Evolutionary conservation across 2,113 vertebrate genomes (phyloP).

Genomic region (Hemiprocne comata): DNA sequence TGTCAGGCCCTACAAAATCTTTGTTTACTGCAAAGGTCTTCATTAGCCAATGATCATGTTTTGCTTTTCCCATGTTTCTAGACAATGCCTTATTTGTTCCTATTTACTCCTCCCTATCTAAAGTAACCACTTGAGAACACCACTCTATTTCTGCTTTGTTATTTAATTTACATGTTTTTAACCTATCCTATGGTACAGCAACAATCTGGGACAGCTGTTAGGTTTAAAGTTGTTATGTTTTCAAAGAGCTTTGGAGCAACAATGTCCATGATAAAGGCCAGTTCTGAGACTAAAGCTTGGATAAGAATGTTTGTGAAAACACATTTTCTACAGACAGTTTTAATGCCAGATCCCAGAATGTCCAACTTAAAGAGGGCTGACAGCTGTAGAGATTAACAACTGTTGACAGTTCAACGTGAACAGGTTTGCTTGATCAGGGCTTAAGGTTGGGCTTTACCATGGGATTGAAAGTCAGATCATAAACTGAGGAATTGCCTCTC

Average conservation of each 20-base stretch:
- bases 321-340: not conserved
- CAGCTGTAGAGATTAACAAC: not conserved
- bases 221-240: not conserved
- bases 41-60: not conserved
- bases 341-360: not conserved
- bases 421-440: not conserved
- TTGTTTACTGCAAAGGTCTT: not conserved
- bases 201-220: not conserved
- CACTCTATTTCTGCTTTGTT: not conserved
- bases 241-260: not conserved
- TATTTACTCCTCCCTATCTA: not conserved
- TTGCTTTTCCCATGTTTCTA: not conserved
- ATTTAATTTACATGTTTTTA: not conserved
- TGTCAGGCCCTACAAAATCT: not conserved
- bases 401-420: not conserved
- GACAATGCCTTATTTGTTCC: not conserved
- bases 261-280: not conserved
- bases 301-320: not conserved
- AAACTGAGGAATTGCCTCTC: not conserved
- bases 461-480: not conserved
- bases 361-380: not conserved
- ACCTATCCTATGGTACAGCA: not conserved
- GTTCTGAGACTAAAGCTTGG: not conserved
- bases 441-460: not conserved
- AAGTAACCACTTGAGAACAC: not conserved